phyloP scores from a whole-genome alignment of 2,113 vertebrate genomes.

The Catharus fuscescens region DNA sequence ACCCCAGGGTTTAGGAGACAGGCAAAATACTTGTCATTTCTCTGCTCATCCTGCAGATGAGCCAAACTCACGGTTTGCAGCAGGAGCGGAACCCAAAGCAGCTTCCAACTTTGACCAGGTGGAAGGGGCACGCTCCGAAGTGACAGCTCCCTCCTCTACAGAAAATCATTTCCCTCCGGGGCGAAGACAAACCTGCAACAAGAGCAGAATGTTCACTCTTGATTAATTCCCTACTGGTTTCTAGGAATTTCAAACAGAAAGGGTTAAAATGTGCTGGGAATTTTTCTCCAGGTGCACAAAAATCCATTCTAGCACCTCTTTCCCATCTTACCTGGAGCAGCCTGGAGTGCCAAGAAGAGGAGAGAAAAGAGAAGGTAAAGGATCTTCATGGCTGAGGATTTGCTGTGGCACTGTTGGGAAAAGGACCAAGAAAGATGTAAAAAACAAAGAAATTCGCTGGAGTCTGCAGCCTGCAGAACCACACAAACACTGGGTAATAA shows the following conservation, averaged over 20 bases:
- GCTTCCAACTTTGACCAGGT: not conserved
- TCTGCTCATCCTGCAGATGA: not conserved
- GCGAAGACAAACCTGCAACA: slow-evolving; percentile 24
- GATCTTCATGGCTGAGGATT: slow-evolving; percentile 7
- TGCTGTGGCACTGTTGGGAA: not conserved
- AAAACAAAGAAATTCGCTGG: no score
- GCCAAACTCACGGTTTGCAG: slow-evolving; percentile 1
- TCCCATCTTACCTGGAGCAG: slow-evolving; percentile 46
- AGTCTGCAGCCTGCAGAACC: not conserved
- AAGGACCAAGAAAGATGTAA: not conserved
- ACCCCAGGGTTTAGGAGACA: not conserved
- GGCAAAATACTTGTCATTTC: not conserved
- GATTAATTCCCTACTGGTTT: not conserved
- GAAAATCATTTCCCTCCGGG: not conserved
- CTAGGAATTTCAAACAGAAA: not conserved
- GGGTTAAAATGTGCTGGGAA: not conserved
- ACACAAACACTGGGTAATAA: not conserved
- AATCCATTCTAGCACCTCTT: not conserved
- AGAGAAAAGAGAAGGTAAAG: slow-evolving; percentile 55
- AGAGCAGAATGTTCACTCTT: not conserved
- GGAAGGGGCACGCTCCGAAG: not conserved
- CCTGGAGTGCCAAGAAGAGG: not conserved
- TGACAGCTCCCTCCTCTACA: not conserved
- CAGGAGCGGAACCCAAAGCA: slow-evolving; percentile 42
- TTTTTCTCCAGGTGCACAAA: not conserved